Percentiles rank a stretch among this genome's conserved stretches.
These are phyloP conservation scores for Subacronicta megacephala DNA, from an alignment of 2,888 invertebrate genomes.

Conservation along the genomic window DNA sequence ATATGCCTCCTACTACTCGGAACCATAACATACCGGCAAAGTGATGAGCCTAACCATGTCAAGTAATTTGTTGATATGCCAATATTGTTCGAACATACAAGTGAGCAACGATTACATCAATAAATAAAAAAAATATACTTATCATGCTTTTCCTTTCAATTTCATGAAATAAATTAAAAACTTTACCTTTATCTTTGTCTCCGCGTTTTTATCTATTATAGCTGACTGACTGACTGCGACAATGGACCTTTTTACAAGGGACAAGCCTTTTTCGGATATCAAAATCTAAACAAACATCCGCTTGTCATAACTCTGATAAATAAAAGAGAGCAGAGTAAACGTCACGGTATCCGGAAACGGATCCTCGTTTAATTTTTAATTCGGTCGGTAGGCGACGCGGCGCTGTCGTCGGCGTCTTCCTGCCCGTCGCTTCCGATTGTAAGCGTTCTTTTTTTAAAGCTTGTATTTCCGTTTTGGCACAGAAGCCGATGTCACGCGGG, in stretches of 20 bases:
- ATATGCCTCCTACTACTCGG: no score
- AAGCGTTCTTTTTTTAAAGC: constrained; percentile 81
- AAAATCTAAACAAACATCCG: constrained; percentile 36
- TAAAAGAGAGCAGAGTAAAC: constrained; percentile 65
- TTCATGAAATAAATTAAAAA: no score
- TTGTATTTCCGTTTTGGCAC: constrained; percentile 85
- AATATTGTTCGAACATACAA: no score
- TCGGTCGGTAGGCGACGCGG: constrained; percentile 79
- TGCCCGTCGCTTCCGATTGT: constrained; percentile 84
- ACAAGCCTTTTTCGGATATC: constrained; percentile 18
- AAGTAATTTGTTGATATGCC: no score
- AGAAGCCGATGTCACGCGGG: constrained; percentile 72
- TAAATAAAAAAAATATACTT: no score
- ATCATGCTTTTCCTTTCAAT: no score
- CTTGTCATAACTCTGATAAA: constrained; percentile 48
- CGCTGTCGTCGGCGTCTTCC: constrained; percentile 87
- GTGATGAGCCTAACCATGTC: no score
- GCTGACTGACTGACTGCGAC: no score
- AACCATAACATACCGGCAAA: no score
- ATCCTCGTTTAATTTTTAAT: constrained; percentile 88
- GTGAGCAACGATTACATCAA: no score
- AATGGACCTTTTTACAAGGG: neutral
- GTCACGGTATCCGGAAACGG: constrained; percentile 84
- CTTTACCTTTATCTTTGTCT: no score
- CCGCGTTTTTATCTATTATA: no score